A percentile compares a stretch with the other conserved stretches of the same genome.
These are phyloP conservation scores for Eilema depressum DNA, from an alignment of 2,888 invertebrate genomes.

Conservation along the genomic window DNA sequence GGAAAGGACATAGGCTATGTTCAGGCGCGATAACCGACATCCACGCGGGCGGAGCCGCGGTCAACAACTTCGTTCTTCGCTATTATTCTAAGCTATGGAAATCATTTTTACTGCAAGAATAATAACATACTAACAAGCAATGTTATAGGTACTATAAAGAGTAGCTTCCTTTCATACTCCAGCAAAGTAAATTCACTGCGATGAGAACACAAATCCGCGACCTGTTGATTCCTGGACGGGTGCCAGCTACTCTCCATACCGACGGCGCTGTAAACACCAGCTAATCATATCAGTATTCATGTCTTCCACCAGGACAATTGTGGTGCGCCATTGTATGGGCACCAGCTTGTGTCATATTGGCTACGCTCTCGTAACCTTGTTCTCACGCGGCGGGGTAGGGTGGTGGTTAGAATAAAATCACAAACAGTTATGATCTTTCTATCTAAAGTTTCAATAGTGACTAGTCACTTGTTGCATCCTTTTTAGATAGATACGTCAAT, in stretches of 20 bases:
- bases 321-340: background rate
- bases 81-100: too few species aligned
- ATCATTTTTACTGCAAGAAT: too few species aligned
- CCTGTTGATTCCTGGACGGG: slow-evolving; percentile 9
- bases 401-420: background rate
- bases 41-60: too few species aligned
- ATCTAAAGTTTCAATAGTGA: too few species aligned
- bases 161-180: background rate
- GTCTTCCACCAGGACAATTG: background rate
- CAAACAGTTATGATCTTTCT: background rate
- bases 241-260: background rate
- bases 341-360: background rate
- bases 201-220: background rate
- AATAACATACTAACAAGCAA: too few species aligned
- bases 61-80: too few species aligned
- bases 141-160: too few species aligned
- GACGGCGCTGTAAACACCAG: background rate
- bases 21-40: too few species aligned
- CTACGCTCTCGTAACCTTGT: background rate
- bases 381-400: background rate
- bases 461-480: background rate
- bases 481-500: too few species aligned
- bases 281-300: background rate
- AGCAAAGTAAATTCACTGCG: background rate
- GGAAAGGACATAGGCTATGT: too few species aligned